phyloP scores from a whole-genome alignment of 2,797 vertebrate genomes.

The Todus mexicanus region DNA sequence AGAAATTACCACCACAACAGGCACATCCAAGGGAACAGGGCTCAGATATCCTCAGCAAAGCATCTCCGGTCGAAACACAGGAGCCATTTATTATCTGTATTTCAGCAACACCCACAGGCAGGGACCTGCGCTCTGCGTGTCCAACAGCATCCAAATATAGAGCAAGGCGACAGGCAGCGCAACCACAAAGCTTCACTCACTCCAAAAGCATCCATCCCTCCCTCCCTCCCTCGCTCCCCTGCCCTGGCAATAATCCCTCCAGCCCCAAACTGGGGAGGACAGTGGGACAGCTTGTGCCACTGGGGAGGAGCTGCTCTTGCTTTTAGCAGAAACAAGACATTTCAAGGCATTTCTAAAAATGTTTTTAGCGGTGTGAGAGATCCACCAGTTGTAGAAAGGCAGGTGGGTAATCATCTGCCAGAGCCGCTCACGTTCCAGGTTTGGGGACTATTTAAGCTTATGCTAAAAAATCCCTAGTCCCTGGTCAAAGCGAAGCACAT shows the following conservation, averaged over 20 bases:
- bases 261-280: not conserved
- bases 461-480: not conserved
- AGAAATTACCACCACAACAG: not conserved
- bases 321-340: not conserved
- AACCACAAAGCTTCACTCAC: not conserved
- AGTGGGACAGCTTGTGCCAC: not conserved
- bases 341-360: not conserved
- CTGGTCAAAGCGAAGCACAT: not conserved
- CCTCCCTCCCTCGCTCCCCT: no score
- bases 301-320: not conserved
- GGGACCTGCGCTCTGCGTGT: not conserved
- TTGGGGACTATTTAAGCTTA: not conserved
- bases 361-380: not conserved
- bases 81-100: not conserved
- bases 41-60: not conserved
- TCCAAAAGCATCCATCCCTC: not conserved
- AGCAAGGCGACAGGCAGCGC: not conserved
- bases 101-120: constrained; percentile 16
- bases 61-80: not conserved
- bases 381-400: not conserved
- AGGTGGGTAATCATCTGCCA: not conserved
- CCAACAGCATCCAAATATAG: not conserved
- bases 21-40: not conserved
- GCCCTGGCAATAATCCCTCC: not conserved
- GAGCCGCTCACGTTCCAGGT: not conserved